Evolutionary conservation across 1,140 invertebrate species (phyloP), one percentile per base, ranked within the genome.

Genomic region (fruit fly (Drosophila melanogaster)): DNA sequence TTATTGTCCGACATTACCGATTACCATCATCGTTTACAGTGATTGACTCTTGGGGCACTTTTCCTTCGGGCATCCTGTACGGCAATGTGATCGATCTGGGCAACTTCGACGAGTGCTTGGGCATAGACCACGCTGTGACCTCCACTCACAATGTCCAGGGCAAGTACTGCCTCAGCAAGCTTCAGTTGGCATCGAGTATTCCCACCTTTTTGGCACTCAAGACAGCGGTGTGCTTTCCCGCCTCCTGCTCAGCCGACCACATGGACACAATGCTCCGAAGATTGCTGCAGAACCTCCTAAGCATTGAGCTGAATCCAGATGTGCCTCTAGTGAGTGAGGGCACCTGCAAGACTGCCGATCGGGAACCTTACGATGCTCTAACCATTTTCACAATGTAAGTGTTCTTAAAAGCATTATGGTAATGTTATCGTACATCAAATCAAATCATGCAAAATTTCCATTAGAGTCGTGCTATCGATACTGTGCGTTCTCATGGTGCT

Each of bases 381-480:
- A 57, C 84, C 15, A 79, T 89, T 37, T 76, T 79, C 5, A 84
- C 67, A 10, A 83, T 87, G 84, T 89, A 71, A 57, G 83, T 72
- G 2, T 0, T 0, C 6, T 8, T 1, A 0, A 26, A 8, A n/a
- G 14, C 14, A 1, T 19, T 10, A 6, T 3, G 5, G 2, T 1
- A 24, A 43, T 10, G 4, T 14, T 4, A 38, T 14, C 5, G 15
- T 2, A 17, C 15, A n/a, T n/a, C n/a, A n/a, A n/a, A n/a, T 17
- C 6, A 14, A 1, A 12, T 14, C 4, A 22, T 14, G 6, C 15
- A 14, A 1, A 14, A 10, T 2, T 7, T 60, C 51, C 8, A n/a
- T 0, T 35, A 87, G 84, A 15, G 79, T 89, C 4, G 35, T 87
- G 3, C 40, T 87, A 0, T 79, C 67, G 1, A 33, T 74, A 8